Conservation (phyloP, 1,140 invertebrate species). For the Caenorhabditis brenneri region DNA sequence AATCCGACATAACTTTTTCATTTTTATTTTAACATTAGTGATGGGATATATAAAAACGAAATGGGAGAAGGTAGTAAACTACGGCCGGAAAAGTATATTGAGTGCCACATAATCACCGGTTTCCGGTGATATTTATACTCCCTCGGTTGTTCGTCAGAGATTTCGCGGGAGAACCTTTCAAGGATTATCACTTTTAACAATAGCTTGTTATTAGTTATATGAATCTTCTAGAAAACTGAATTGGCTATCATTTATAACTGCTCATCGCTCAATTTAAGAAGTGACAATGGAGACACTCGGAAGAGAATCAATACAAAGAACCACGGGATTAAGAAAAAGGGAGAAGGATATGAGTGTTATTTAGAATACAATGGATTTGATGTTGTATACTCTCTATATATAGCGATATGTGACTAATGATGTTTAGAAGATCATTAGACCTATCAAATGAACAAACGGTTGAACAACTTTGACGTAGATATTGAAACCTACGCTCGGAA, state of each 20-base stretch:
- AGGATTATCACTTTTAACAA: constrained; percentile 21
- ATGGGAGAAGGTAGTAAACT: not conserved
- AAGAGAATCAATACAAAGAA: not conserved
- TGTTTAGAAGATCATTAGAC: no score
- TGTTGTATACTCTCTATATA: no score
- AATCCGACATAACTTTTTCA: no score
- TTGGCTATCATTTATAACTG: not conserved
- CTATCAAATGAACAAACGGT: no score
- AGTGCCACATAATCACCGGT: not conserved
- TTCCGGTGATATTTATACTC: not conserved
- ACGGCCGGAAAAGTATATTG: not conserved
- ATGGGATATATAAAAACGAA: no score
- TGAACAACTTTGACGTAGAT: no score
- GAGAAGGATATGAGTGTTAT: no score
- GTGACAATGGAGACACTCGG: not conserved
- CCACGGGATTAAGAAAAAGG: not conserved
- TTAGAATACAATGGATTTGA: no score
- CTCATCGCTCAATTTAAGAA: not conserved
- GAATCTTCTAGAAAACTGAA: not conserved
- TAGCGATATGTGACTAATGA: no score
- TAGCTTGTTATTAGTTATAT: constrained; percentile 17
- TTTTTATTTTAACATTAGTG: no score
- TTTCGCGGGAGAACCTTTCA: not conserved
- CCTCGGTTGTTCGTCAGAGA: not conserved
- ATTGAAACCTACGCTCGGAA: no score